These are phyloP conservation scores for Pipistrellus nathusii DNA, from an alignment of 2,797 vertebrate species.

Conservation along the genomic window DNA sequence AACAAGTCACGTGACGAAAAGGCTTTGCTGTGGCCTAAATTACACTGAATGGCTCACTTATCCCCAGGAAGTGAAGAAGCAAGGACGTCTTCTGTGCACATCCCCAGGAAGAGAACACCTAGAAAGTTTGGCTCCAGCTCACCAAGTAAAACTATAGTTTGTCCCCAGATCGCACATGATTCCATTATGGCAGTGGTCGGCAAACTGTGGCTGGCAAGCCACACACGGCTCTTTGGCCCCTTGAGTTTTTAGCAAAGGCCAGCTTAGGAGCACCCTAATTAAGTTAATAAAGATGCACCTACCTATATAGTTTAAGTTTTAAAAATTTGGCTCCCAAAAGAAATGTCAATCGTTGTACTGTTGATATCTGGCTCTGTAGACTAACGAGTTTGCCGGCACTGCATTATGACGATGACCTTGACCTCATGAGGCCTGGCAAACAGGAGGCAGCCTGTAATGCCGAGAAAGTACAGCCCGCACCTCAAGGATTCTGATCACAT, in stretches of 20 bases:
- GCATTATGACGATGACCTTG: neutral
- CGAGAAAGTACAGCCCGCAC: neutral
- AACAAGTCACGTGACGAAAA: neutral
- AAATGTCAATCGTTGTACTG: too few relatives aligned
- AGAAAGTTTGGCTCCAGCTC: neutral
- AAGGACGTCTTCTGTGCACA: neutral
- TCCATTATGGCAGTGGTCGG: too few relatives aligned
- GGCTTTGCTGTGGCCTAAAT: neutral
- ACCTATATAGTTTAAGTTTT: too few relatives aligned
- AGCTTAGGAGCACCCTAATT: too few relatives aligned
- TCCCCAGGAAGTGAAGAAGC: too few relatives aligned
- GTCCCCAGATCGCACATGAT: fast-evolving
- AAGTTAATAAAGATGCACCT: too few relatives aligned
- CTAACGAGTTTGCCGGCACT: too few relatives aligned
- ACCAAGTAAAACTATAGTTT: neutral
- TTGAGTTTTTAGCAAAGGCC: too few relatives aligned
- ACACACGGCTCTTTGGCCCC: too few relatives aligned
- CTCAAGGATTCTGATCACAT: neutral
- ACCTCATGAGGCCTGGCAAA: neutral
- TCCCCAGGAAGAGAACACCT: neutral
- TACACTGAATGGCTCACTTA: neutral
- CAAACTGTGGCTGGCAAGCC: too few relatives aligned
- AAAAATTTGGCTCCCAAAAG: too few relatives aligned
- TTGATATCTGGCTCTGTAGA: too few relatives aligned
- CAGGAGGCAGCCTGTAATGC: neutral